Conservation (phyloP, 2,888 invertebrate species). For the Dermolepida albohirtum region DNA sequence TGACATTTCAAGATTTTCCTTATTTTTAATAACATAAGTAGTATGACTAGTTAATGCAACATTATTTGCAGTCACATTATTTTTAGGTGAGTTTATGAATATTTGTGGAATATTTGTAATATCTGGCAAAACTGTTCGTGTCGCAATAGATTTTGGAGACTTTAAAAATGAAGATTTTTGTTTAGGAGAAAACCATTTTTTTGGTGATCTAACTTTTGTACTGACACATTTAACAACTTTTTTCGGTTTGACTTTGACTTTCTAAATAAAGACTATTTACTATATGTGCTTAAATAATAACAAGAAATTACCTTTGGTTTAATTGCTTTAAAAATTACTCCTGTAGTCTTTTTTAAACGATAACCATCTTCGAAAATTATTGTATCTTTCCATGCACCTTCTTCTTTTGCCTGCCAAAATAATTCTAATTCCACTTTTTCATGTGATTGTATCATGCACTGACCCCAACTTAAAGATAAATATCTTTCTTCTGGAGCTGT, state of each 20-base stretch:
- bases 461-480: constrained; percentile 70
- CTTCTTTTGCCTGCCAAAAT: constrained; percentile 73
- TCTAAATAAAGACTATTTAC: constrained; percentile 4
- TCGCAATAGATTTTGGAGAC: constrained; percentile 11
- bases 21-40: constrained; percentile 23
- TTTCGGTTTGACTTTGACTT: constrained; percentile 22
- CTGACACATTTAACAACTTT: constrained; percentile 25
- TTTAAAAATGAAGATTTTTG: constrained; percentile 38
- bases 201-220: constrained; percentile 35
- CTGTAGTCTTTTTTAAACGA: constrained; percentile 75
- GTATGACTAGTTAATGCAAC: not conserved
- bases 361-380: constrained; percentile 72
- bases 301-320: constrained; percentile 53
- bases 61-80: not conserved
- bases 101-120: constrained; percentile 43
- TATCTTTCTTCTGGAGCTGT: constrained; percentile 70
- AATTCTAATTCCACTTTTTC: constrained; percentile 70
- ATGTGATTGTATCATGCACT: constrained; percentile 69
- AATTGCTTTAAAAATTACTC: constrained; percentile 73
- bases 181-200: constrained; percentile 27
- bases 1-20: constrained; percentile 32
- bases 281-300: not conserved
- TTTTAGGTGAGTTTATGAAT: constrained; percentile 7
- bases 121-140: constrained; percentile 38
- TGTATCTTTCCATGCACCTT: constrained; percentile 72